A percentile compares a stretch with the other conserved stretches of the same genome.
phyloP scores from a whole-genome alignment of 1,140 invertebrate genomes.

The Laupala kohalensis region DNA sequence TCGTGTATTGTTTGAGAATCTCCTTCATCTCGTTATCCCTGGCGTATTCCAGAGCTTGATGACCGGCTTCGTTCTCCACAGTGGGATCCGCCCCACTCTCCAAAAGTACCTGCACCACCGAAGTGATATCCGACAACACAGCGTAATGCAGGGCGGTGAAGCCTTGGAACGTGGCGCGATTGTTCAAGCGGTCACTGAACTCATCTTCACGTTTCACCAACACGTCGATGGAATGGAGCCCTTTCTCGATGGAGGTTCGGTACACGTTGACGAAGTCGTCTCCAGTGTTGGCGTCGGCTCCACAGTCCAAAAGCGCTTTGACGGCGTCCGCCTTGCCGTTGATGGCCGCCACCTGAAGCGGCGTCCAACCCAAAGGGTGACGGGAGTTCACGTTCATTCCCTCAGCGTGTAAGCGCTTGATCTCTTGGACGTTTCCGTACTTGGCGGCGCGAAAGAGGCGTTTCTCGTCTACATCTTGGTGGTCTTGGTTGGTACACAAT shows the following conservation, averaged over 20 bases:
- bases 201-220: conserved; percentile 58
- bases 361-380: conserved; percentile 72
- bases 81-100: conserved; percentile 54
- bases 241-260: conserved; percentile 40
- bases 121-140: conserved; percentile 56
- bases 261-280: conserved; percentile 68
- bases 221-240: conserved; percentile 48
- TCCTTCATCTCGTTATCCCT: conserved; percentile 41
- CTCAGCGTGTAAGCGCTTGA: conserved; percentile 28
- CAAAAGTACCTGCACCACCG: conserved; percentile 44
- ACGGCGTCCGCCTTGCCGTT: conserved; percentile 54
- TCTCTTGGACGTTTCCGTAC: conserved; percentile 43
- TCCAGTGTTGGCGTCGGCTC: conserved; percentile 63
- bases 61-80: conserved; percentile 61
- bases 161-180: conserved; percentile 60
- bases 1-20: conserved; percentile 17
- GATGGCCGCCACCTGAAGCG: conserved; percentile 72
- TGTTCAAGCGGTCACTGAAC: conserved; percentile 62
- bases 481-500: no score
- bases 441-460: conserved; percentile 46
- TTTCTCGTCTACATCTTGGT: no score
- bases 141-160: conserved; percentile 87
- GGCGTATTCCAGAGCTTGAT: conserved; percentile 67
- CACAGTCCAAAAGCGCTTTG: conserved; percentile 51
- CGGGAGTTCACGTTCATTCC: conserved; percentile 44